Evolutionary conservation across 2,797 vertebrate genomes (phyloP).

Genomic region (Sphenopsis melanotis): DNA sequence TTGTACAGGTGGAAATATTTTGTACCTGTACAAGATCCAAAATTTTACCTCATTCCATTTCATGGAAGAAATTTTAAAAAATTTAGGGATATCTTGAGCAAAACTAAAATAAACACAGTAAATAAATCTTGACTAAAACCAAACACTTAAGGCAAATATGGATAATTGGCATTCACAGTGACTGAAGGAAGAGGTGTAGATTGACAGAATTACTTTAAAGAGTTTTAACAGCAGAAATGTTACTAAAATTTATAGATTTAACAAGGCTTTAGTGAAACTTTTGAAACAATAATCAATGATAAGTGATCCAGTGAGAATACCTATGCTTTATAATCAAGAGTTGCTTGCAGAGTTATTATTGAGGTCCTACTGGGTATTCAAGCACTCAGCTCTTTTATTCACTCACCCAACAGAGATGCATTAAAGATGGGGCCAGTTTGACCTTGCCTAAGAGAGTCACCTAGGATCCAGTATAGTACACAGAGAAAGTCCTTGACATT

Average conservation of each 20-base stretch:
- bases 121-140: background rate
- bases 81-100: background rate
- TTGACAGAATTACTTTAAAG: background rate
- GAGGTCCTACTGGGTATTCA: background rate
- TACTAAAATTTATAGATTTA: background rate
- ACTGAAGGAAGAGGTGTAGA: background rate
- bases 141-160: background rate
- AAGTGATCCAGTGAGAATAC: background rate
- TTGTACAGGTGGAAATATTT: background rate
- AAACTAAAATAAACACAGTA: background rate
- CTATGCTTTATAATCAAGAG: background rate
- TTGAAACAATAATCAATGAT: background rate
- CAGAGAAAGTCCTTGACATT: background rate
- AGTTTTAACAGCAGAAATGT: background rate
- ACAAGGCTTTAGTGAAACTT: background rate
- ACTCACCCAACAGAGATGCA: rapidly evolving
- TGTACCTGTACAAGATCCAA: background rate
- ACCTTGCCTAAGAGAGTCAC: background rate
- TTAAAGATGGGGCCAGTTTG: background rate
- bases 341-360: background rate
- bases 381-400: background rate
- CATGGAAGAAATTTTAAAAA: background rate
- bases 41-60: background rate
- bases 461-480: background rate
- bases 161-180: background rate